Evolutionary conservation across 2,888 invertebrate species (phyloP), one percentile per base, ranked within the genome.

Genomic region (Prenolepis imparis): DNA sequence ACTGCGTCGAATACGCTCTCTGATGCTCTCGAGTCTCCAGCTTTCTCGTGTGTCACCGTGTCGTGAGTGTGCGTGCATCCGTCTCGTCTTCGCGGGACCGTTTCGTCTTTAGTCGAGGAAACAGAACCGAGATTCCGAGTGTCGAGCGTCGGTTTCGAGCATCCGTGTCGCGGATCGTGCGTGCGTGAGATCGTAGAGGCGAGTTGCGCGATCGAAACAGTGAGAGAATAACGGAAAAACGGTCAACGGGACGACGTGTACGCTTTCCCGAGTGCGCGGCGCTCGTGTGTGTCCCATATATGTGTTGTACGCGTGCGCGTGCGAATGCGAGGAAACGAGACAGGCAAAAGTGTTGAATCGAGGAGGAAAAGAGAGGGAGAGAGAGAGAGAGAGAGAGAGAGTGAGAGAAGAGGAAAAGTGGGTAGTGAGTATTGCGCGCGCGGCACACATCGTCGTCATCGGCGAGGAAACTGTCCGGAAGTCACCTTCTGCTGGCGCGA

Each of bases 21-120:
- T 52, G 48, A 52, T n/a, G 48, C 48, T 52, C 82, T 81, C 28
- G 28, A 3, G 28, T 28, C 3, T 28, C 61, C 80, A 85, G 88
- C 88, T 89, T 90, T 89, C 88, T 83, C 90, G 86, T 89, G 72
- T 70, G 86, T 90, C 88, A 87, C 84, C 89, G 88, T 90, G 85
- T 88, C 87, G 88, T 74, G 87, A 73, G 85, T 85, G 87, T 75
- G 70, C 68, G 70, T 41, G 55, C 21, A 61, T 21, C n/a, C 83
- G 88, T 78, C 80, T n/a, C 67, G 77, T 84, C 88, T 81, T 86
- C 80, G 81, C 87, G 87, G 78, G 89, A n/a, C 66, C 74, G 74
- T 82, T 83, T 66, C 63, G 55, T 77, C 84, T 86, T 87, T 85
- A 36, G 24, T 12, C 55, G 52, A 74, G 67, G 64, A 84, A 64